Base-by-base conservation (phyloP, 1,140 invertebrate genomes). In the Drosophila erecta region DNA sequence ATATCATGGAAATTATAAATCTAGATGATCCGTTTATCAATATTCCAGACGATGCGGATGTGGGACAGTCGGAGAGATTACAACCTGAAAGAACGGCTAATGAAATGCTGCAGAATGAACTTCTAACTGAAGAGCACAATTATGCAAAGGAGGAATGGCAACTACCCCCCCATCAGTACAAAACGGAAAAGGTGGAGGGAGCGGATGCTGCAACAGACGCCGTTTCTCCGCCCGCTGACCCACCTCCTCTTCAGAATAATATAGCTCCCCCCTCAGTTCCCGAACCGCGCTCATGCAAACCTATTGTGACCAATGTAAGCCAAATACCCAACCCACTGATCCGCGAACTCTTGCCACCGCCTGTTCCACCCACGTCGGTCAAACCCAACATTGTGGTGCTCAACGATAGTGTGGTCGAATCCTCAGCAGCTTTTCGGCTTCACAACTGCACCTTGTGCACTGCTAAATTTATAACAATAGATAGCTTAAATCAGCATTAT, bases 1-100 rank as follows among this genome's bases (percentile, higher is more conserved):
- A 92, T 66, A 92, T 92, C 17, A 92, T 92, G 91, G 91, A 92
- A 66, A 92, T 92, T 15, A 91, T 92, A 7, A 91, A 91, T 55
- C 56, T 92, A 10, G 91, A 92, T 27, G 91, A 92, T 79, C 85
- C 90, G 2, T 92, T 91, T 12, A 92, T 92, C 41, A 86, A 92
- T 33, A 92, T 92, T 50, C 60, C 91, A 0, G 91, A 92, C 17
- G 91, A 92, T 59, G 69, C 90, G 2, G 81, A 90, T 61, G 76
- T 74, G 12, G 67, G 49, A 3, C 80, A 78, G 44, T 20, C 65
- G n/a, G 72, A 73, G 33, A 22, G 41, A 20, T n/a, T 57, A 2
- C 49, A 47, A n/a, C 43, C 47, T n/a, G 14, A 40, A 24, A 51
- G 10, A 38, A 33, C 67, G 15, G 75, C 59, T 3, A 85, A 81